Conservation (phyloP, 2,113 vertebrate genomes). For the Pollimyrus isidori region DNA sequence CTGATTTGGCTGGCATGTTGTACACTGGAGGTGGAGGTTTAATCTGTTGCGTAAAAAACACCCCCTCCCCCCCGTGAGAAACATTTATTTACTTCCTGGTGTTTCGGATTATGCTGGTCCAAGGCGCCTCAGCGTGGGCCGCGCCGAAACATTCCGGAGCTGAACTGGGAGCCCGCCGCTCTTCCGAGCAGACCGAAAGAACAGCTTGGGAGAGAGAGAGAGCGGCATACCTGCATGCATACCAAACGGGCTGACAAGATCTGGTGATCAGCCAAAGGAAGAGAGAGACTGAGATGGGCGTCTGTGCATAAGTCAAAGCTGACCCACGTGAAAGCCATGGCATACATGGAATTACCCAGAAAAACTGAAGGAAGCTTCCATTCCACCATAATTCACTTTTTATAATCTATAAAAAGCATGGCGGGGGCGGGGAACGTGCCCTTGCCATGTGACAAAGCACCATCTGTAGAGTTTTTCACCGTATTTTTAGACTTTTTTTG, state of each 20-base stretch:
- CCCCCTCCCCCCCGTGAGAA: background rate
- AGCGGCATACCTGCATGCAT: background rate
- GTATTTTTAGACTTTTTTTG: constrained; percentile 8
- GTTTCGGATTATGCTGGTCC: background rate
- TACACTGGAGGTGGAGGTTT: background rate
- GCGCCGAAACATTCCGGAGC: background rate
- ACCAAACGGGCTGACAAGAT: background rate
- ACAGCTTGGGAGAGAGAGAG: constrained; percentile 15
- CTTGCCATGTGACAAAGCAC: background rate
- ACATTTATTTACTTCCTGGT: background rate
- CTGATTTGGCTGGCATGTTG: background rate
- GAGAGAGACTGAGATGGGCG: constrained; percentile 31
- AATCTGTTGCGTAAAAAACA: background rate
- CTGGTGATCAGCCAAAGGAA: background rate
- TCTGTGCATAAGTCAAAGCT: constrained; percentile 6
- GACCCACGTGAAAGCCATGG: background rate
- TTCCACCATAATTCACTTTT: background rate
- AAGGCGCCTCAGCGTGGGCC: background rate
- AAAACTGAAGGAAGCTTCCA: constrained; percentile 3
- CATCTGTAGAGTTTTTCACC: background rate
- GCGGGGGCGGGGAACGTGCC: background rate
- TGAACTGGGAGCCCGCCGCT: background rate
- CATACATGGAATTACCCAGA: background rate
- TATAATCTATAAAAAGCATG: background rate
- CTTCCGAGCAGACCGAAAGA: background rate